Base-by-base conservation (phyloP, 2,113 vertebrate species). In the Ictalurus punctatus region DNA sequence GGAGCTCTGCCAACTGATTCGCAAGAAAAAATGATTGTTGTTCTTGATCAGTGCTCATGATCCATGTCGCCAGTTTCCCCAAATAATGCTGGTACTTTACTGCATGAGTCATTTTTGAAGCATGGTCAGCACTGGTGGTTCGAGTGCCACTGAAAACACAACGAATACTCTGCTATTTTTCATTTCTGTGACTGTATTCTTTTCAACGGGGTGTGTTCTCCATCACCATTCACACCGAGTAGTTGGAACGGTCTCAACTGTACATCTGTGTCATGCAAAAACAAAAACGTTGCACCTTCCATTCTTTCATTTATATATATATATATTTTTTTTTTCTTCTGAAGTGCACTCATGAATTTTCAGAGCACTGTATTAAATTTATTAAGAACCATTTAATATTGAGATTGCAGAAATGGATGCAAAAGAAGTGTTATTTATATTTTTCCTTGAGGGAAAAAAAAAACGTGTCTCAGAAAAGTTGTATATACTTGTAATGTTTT, bases 301-400 rank as follows among this genome's bases (percentile, higher is more conserved):
- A 76, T 86, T 86, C 91, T 92, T 89, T 37, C 30, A 56, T 56
- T 27, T 48, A 10, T 52, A 48, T 40, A 40, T 40, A 40, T 40
- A 40, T 34, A 34, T 44, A 44, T 27, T 91, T 91, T 88, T 90
- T 81, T 59, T 69, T 61, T 84, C 94, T 95, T 92, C 95, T 94
- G 96, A 96, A 96, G 96, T 97, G 86, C 96, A 96, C 94, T 89
- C 96, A 93, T 95, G 96, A 95, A 93, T 95, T 96, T 96, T 93
- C 96, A 96, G 95, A 95, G 96, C 96, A 96, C 96, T 97, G 96
- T 97, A 96, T 94, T 93, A 95, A 95, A 97, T 95, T 97, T 98
- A 99, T 98, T 98, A 95, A 98, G 97, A 98, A 98, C 97, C 96
- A 97, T 98, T 98, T 96, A 95, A 95, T 93, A 94, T 93, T 94